These are phyloP conservation scores for Nesometra sesokonis DNA, from an alignment of 35 echinoderm and acorn worm genomes.

Conservation along the genomic window DNA sequence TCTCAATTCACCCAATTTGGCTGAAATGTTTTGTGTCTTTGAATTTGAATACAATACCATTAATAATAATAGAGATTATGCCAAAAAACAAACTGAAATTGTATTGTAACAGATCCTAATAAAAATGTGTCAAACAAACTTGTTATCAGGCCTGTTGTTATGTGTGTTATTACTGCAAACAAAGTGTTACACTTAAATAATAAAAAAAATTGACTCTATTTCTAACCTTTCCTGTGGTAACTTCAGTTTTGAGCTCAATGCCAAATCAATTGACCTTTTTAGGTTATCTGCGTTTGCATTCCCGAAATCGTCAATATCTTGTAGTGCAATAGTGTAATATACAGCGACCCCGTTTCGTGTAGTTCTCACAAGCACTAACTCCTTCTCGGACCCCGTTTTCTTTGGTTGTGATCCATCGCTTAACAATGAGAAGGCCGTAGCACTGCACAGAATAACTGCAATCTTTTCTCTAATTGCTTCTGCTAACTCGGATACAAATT, in stretches of 20 bases:
- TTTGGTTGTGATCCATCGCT: constrained; percentile 29
- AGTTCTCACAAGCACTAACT: constrained; percentile 20
- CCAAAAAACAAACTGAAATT: no score
- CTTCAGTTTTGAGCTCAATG: constrained; percentile 20
- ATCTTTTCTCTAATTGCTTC: constrained; percentile 27
- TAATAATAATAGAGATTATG: no score
- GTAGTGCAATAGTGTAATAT: neutral
- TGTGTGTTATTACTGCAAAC: no score
- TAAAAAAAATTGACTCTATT: no score
- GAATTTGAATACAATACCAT: no score
- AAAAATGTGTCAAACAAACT: no score
- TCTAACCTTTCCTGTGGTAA: constrained; percentile 10
- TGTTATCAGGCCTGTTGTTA: no score
- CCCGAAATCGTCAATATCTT: constrained; percentile 3
- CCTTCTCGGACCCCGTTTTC: constrained; percentile 26
- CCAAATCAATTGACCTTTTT: constrained; percentile 10
- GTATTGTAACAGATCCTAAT: no score
- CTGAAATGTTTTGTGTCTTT: no score
- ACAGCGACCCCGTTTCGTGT: constrained; percentile 7
- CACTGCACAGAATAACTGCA: constrained; percentile 5
- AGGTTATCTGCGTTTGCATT: constrained; percentile 2
- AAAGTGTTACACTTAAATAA: no score
- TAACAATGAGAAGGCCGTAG: constrained; percentile 8
- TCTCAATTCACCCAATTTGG: no score
- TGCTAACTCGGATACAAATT: constrained; percentile 16